Evolutionary conservation across 1,140 invertebrate genomes (phyloP), one percentile per base, ranked within the genome.

Genomic region (Potamilus streckersoni): DNA sequence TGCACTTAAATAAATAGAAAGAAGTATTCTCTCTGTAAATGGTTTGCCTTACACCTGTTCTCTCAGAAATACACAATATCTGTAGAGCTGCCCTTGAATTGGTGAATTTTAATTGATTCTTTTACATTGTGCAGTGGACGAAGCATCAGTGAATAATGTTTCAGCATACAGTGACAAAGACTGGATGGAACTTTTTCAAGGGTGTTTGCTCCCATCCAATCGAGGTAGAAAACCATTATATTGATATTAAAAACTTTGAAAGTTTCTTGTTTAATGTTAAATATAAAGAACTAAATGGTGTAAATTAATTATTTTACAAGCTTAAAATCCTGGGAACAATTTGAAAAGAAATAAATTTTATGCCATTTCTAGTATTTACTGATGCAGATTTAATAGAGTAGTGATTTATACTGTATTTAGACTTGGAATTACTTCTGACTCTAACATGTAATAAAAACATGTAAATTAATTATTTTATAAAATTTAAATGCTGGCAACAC

Each of bases 161-260:
- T 89, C 91, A 69, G 93, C 92, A 87, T 92, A 95, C 83, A 95
- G 95, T 91, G 94, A 95, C 82, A 92, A 93, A 77, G 93, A 94
- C 82, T 95, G 94, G 81, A 94, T 95, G 83, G 94, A 94, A 77
- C 95, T 96, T 87, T 83, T 85, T 70, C 80, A 78, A 56, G 84
- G 83, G 31, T 73, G 79, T 60, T 78, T 79, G 65, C 75, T 74
- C n/a, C 70, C 38, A 6, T 5, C 38, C 27, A 27, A 2, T 27
- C 27, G 2, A 27, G 27, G 27, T 27, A 2, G 27, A 27, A 27
- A 27, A 27, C 27, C 1, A 1, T 27, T 27, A 1, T 27, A 27
- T 27, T 2, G 27, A 31, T 31, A 2, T 31, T 31, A 31, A 2
- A 31, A 31, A 31, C 4, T 3, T 31, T 31, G 27, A 31, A 31